Conservation (phyloP, 2,113 vertebrate species). For the Carassius auratus region DNA sequence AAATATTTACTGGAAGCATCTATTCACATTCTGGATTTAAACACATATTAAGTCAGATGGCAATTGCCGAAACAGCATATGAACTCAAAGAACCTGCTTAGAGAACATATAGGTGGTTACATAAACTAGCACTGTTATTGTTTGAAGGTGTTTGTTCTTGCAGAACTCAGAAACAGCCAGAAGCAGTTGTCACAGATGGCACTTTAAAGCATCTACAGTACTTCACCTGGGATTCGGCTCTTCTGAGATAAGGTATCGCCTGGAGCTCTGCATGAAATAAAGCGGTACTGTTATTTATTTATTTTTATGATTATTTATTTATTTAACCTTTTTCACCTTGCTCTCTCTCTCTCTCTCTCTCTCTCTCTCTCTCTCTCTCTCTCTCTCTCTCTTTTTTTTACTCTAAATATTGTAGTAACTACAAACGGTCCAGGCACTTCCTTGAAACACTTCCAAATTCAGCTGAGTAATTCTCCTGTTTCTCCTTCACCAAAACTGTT, state of each 20-base stretch:
- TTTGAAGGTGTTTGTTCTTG: constrained; percentile 30
- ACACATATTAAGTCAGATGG: background rate
- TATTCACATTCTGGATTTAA: background rate
- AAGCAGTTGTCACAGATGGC: constrained; percentile 31
- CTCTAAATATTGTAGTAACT: background rate
- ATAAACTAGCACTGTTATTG: constrained; percentile 15
- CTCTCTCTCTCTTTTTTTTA: background rate
- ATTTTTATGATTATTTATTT: background rate
- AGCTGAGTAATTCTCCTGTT: background rate
- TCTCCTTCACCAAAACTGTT: background rate
- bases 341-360: background rate
- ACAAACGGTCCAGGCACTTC: background rate
- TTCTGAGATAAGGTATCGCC: constrained; percentile 10
- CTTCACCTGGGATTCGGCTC: constrained; percentile 6
- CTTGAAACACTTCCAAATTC: background rate
- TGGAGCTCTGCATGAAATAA: background rate
- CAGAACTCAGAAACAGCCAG: constrained; percentile 4
- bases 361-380: background rate
- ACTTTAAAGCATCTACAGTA: constrained; percentile 28
- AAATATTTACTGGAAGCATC: constrained; percentile 1
- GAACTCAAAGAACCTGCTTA: background rate
- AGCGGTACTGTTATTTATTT: background rate
- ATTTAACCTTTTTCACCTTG: background rate
- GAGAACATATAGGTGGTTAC: constrained; percentile 10
- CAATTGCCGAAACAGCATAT: background rate